Conservation (phyloP, 2,888 invertebrate species). For the Zonitis immaculata region DNA sequence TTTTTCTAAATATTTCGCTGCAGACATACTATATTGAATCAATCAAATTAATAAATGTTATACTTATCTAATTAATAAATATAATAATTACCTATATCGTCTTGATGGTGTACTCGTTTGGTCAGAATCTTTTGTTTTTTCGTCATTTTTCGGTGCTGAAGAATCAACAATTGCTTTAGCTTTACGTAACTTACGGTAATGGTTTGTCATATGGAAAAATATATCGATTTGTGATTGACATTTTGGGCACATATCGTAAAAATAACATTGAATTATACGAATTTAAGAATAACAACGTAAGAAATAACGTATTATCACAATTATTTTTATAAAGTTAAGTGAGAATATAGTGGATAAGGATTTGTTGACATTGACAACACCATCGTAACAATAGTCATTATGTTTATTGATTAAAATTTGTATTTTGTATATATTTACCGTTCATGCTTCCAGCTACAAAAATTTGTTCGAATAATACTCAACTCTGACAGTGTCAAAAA, state of each 20-base stretch:
- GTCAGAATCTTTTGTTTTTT: slow-evolving; percentile 10
- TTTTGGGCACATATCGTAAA: neutral
- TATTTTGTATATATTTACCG: neutral
- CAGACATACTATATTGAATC: too few relatives aligned
- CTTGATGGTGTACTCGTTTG: neutral
- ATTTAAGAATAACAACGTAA: too few relatives aligned
- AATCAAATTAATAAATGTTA: too few relatives aligned
- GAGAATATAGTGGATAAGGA: neutral
- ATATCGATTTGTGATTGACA: slow-evolving; percentile 28
- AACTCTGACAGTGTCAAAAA: neutral
- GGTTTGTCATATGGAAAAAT: slow-evolving; percentile 49
- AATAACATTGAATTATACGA: neutral
- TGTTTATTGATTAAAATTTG: neutral
- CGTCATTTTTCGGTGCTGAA: slow-evolving; percentile 37
- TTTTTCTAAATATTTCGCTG: too few relatives aligned
- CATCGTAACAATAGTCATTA: neutral
- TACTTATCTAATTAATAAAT: too few relatives aligned
- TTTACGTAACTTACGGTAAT: slow-evolving; percentile 45
- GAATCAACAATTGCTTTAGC: slow-evolving; percentile 45
- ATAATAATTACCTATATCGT: too few relatives aligned
- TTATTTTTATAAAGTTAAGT: too few relatives aligned
- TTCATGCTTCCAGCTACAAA: neutral
- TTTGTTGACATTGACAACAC: slow-evolving; percentile 13
- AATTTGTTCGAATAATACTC: too few relatives aligned
- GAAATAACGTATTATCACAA: too few relatives aligned